These are phyloP conservation scores for Nixonia krombeini DNA, from an alignment of 1,140 invertebrate species.

Conservation along the genomic window DNA sequence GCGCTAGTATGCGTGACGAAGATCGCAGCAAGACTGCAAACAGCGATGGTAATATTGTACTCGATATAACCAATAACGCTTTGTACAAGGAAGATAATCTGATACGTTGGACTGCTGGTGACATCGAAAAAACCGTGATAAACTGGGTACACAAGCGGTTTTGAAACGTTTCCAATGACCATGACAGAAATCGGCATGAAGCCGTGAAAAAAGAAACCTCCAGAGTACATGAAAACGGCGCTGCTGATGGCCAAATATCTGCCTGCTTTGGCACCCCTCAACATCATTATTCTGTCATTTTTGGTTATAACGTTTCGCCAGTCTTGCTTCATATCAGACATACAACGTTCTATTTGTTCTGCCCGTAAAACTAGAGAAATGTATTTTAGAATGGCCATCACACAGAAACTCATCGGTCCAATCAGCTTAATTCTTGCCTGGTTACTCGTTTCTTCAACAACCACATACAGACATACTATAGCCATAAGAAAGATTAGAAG, in stretches of 20 bases:
- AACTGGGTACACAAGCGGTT: constrained; percentile 45
- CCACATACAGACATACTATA: no score
- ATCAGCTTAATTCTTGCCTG: constrained; percentile 49
- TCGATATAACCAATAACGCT: constrained; percentile 23
- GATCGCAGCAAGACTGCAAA: constrained; percentile 47
- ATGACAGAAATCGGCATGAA: constrained; percentile 42
- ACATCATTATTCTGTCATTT: constrained; percentile 25
- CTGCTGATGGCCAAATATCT: constrained; percentile 39
- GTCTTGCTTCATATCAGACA: constrained; percentile 51
- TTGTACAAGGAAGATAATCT: constrained; percentile 42
- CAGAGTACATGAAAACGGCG: constrained; percentile 53
- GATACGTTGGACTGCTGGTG: constrained; percentile 36
- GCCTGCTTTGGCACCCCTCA: constrained; percentile 32
- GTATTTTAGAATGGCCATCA: constrained; percentile 57
- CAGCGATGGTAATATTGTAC: constrained; percentile 40
- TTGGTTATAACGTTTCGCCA: constrained; percentile 43
- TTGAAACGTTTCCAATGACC: constrained; percentile 4
- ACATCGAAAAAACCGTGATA: constrained; percentile 38
- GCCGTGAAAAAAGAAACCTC: constrained; percentile 48
- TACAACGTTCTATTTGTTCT: constrained; percentile 40
- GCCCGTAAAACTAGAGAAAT: constrained; percentile 36
- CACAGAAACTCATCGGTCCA: constrained; percentile 56
- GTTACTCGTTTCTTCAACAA: no score
- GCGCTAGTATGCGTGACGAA: constrained; percentile 56
- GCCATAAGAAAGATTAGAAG: no score